These are phyloP conservation scores for Punctoribates punctum DNA, from an alignment of 2,888 invertebrate species.

Conservation along the genomic window DNA sequence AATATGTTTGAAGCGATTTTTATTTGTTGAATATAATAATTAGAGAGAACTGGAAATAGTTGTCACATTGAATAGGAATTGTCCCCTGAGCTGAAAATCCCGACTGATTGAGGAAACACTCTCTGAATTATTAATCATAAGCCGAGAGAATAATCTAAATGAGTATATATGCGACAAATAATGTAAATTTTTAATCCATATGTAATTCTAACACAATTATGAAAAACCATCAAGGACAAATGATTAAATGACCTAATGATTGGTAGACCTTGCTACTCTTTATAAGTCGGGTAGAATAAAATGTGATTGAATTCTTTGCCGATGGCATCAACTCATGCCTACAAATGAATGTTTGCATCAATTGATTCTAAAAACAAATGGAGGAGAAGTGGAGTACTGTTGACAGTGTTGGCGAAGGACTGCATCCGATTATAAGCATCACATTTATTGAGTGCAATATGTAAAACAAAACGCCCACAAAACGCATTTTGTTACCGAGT, in stretches of 20 bases:
- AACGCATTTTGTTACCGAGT: neutral
- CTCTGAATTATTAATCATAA: neutral
- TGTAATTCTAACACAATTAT: neutral
- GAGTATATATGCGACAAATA: neutral
- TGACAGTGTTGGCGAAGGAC: neutral
- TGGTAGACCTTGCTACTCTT: too few relatives aligned
- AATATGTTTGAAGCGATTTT: neutral
- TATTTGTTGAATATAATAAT: conserved; percentile 26
- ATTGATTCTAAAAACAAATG: conserved; percentile 12
- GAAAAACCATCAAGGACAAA: too few relatives aligned
- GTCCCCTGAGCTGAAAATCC: conserved; percentile 10
- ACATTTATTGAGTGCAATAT: neutral
- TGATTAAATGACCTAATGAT: too few relatives aligned
- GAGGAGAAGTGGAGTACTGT: neutral
- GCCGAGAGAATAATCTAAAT: neutral
- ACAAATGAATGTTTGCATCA: too few relatives aligned
- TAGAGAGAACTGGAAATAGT: neutral
- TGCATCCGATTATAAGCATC: conserved; percentile 5
- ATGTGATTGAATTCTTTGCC: neutral
- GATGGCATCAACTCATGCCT: conserved; percentile 1
- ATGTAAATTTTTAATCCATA: neutral
- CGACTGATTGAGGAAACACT: conserved; percentile 3
- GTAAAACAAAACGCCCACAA: conserved; percentile 32
- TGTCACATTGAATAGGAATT: neutral
- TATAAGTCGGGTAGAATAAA: neutral